Evolutionary conservation across 2,888 invertebrate species (phyloP).

Genomic region (Koerneria pararmatus): DNA sequence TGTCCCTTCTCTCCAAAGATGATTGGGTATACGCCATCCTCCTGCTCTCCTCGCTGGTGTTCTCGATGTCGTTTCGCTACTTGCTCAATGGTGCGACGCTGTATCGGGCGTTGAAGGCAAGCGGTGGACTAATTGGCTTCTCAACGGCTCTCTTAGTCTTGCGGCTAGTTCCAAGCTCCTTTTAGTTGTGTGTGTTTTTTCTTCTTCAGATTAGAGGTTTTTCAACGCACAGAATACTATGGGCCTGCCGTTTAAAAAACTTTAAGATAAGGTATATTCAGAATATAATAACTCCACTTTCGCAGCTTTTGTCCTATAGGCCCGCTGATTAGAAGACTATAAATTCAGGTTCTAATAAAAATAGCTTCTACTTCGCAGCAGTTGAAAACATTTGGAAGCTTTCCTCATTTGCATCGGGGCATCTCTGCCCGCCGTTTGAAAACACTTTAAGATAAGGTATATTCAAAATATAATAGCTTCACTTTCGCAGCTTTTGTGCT

Average conservation of each 20-base stretch:
- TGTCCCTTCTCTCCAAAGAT: constrained; percentile 39
- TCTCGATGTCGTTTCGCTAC: constrained; percentile 9
- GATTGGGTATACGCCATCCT: constrained; percentile 42
- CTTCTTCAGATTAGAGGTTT: background rate
- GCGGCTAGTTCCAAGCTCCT: constrained; percentile 22
- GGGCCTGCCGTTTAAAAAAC: no score
- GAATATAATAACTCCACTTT: no score
- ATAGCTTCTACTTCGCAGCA: no score
- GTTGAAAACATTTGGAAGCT: no score
- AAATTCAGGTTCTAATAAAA: constrained; percentile 17
- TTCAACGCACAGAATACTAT: no score
- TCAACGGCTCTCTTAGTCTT: constrained; percentile 38
- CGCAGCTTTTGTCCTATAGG: background rate
- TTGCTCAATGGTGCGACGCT: constrained; percentile 5
- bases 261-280: no score
- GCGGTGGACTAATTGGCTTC: constrained; percentile 48
- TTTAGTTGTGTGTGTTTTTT: no score
- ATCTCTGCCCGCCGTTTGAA: no score
- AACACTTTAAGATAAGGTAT: no score
- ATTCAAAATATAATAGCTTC: no score
- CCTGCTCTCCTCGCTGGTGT: constrained; percentile 10
- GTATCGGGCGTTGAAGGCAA: constrained; percentile 19
- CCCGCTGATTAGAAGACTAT: background rate
- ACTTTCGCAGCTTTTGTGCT: no score
- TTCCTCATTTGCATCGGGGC: no score